These are phyloP conservation scores for Drosophila atroscutellata DNA, from an alignment of 2,888 invertebrate species.

Conservation along the genomic window DNA sequence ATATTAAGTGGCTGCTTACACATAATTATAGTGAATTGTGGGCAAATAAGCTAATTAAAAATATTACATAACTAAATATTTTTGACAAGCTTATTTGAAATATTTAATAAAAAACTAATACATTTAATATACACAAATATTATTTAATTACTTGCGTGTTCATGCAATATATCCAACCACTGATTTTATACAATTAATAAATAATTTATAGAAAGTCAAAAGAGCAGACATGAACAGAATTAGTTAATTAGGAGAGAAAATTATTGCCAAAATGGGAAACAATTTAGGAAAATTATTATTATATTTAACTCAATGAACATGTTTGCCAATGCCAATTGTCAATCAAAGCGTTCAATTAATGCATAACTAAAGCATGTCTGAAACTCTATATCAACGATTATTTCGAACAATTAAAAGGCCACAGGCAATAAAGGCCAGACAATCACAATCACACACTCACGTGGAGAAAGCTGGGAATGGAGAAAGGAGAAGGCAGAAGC, in stretches of 20 bases:
- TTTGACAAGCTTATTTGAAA: not conserved
- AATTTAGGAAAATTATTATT: not conserved
- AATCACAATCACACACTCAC: constrained; percentile 4
- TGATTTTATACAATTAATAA: too few species aligned
- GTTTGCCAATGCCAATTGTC: not conserved
- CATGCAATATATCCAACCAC: not conserved
- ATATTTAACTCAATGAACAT: constrained; percentile 13
- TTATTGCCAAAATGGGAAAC: not conserved
- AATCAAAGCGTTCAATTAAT: constrained; percentile 16
- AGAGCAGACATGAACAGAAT: not conserved
- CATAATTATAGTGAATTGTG: not conserved
- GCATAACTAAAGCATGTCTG: not conserved
- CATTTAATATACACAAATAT: not conserved
- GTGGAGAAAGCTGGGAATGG: not conserved
- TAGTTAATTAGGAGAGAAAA: not conserved
- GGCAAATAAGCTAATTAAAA: not conserved
- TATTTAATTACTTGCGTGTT: not conserved
- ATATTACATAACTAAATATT: not conserved
- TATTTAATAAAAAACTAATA: not conserved
- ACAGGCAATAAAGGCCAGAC: constrained; percentile 18
- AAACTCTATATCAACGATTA: constrained; percentile 8
- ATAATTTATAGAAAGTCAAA: not conserved
- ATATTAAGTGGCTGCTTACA: not conserved
- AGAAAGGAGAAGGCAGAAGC: not conserved
- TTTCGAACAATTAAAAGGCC: constrained; percentile 18